These are phyloP conservation scores for Coptodon bakossiorum DNA, from an alignment of 2,113 vertebrate genomes.

Conservation along the genomic window DNA sequence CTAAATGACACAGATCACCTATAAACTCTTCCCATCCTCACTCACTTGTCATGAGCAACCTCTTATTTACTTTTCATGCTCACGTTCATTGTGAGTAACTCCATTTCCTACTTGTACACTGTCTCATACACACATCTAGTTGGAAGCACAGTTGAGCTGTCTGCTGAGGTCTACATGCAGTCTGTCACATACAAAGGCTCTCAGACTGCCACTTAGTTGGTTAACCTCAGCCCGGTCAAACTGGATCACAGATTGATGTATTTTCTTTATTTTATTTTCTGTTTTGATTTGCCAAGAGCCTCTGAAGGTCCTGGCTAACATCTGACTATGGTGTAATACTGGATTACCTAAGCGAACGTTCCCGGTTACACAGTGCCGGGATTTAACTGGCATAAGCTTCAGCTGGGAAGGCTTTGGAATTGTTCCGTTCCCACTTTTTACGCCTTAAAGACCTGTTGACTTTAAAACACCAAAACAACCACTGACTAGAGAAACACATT, in stretches of 20 bases:
- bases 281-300: background rate
- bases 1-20: background rate
- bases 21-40: background rate
- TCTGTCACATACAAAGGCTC: background rate
- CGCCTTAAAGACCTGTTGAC: constrained; percentile 6
- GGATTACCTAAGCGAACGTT: constrained; percentile 36
- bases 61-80: background rate
- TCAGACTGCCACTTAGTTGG: background rate
- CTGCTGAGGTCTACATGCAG: background rate
- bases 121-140: background rate
- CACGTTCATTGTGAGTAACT: background rate
- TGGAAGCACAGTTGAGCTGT: background rate
- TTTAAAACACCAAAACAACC: constrained; percentile 6
- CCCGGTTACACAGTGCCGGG: constrained; percentile 4
- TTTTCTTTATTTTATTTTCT: background rate
- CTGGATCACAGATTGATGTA: constrained; percentile 6
- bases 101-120: background rate
- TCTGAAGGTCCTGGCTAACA: constrained; percentile 17
- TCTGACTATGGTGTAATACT: constrained; percentile 44
- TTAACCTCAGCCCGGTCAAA: constrained; percentile 11
- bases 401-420: constrained; percentile 11
- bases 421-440: constrained; percentile 17
- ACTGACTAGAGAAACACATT: background rate
- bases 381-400: constrained; percentile 24
- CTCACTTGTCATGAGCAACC: background rate